Base-by-base conservation (phyloP, 1,140 invertebrate genomes). In the Macrocentrus cingulum region DNA sequence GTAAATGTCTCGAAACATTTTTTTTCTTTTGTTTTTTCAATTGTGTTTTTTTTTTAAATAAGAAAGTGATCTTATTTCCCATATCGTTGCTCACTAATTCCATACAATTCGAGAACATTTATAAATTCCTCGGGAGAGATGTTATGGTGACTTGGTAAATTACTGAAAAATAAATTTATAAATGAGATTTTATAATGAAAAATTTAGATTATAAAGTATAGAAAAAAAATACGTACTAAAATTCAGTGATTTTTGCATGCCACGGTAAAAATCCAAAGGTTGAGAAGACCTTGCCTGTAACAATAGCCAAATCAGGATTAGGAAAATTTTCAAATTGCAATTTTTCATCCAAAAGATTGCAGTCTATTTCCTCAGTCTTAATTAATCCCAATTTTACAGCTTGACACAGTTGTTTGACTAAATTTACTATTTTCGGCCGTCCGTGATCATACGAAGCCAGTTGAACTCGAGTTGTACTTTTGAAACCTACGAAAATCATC, bases 201-300 rank as follows among this genome's bases (percentile, higher is more conserved):
- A n/a, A n/a, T n/a, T n/a, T n/a, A n/a, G n/a, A n/a, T n/a, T n/a
- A n/a, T n/a, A n/a, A 18, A 51, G 19, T 11, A 62, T 23, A 50
- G 53, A 20, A 11, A 45, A 23, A 0, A 3, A 5, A 52, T 44
- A 66, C 78, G 74, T 80, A 84, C 74, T 86, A 71, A 75, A 90
- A 88, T 79, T 88, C 87, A 29, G 87, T 86, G 41, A 87, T 66
- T 77, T 84, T 81, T 64, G 87, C 85, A 65, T 89, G 87, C 88
- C 87, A 90, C 34, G 87, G 87, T 15, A 88, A 74, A 69, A 87
- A 78, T 55, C 85, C 86, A 68, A 81, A 81, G 34, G 85, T 84
- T 56, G 75, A 82, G 63, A 83, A 84, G 34, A 73, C 64, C 18
- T 81, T 70, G 18, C 86, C 87, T 67, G 81, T 86, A 66, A 85